Base-by-base conservation (phyloP, 2,888 invertebrate genomes). In the Protophormia terraenovae region DNA sequence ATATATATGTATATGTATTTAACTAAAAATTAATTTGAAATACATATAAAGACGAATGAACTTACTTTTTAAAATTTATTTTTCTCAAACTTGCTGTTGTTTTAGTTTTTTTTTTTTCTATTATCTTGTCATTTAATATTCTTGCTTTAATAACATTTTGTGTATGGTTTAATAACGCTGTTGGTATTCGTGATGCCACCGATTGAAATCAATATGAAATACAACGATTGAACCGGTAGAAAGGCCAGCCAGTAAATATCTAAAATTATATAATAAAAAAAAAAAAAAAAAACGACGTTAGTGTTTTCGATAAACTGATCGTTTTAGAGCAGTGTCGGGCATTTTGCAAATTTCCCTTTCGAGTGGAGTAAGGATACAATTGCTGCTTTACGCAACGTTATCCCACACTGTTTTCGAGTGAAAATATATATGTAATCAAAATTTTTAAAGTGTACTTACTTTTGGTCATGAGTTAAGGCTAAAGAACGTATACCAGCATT, bases 121-220 rank as follows among this genome's bases (percentile, higher is more conserved):
- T 29, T 2, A n/a, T n/a, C n/a, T n/a, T n/a, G n/a, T n/a, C n/a
- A n/a, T n/a, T n/a, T n/a, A n/a, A n/a, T n/a, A 5, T n/a, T 60
- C 12, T 24, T 24, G 32, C 24, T 22, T 45, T n/a, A 16, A 22
- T 12, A 12, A 12, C 22, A n/a, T 45, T 22, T 6, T 8, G 16
- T 64, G 7, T 0, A 3, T 10, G 19, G 76, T 86, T 94, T 94
- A 98, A 94, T 98, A 98, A 90, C 98, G 95, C 93, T 98, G 98
- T 92, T 98, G 98, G 93, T 97, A 98, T 93, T 98, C 98, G 93
- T 98, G 98, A 93, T 98, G 98, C 98, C 98, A 98, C 91, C 97
- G 95, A 93, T 99, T 99, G 94, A 99, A 99, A 93, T 99, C 99
- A 93, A 99, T 98, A 94, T 99, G 99, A 94, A 99, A 99, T 90